A percentile compares a stretch with the other conserved stretches of the same genome.
These are phyloP conservation scores for Jacana jacana DNA, from an alignment of 2,113 vertebrate genomes.

Conservation along the genomic window DNA sequence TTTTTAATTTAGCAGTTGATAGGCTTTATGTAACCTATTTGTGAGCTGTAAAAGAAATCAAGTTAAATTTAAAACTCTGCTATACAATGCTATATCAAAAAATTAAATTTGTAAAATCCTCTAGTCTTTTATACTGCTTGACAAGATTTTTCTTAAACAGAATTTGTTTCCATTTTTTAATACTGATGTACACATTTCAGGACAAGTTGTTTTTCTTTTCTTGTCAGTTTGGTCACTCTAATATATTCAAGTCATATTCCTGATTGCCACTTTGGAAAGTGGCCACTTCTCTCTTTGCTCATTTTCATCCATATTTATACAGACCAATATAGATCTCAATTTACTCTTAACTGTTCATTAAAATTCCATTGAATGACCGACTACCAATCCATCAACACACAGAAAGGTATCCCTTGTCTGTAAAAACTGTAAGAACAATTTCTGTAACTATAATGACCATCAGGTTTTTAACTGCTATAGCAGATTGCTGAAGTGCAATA, in stretches of 20 bases:
- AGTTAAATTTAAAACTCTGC: not conserved
- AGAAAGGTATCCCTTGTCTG: not conserved
- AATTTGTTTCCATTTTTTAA: not conserved
- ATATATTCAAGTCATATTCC: not conserved
- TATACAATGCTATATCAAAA: not conserved
- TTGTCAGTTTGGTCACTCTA: not conserved
- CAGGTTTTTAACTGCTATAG: not conserved
- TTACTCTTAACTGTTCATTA: not conserved
- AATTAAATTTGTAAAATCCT: not conserved
- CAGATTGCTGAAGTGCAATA: conserved; percentile 7
- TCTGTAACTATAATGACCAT: not conserved
- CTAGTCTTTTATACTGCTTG: not conserved
- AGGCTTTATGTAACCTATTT: not conserved
- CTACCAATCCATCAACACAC: not conserved
- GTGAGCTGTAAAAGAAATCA: not conserved
- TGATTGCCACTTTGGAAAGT: not conserved
- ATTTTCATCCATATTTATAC: not conserved
- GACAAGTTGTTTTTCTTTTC: not conserved
- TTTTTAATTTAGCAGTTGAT: not conserved
- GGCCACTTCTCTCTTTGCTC: not conserved
- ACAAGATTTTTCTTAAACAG: not conserved
- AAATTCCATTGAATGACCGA: not conserved
- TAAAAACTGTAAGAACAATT: not conserved
- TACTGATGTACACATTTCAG: not conserved
- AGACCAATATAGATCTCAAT: not conserved